Percentiles rank a stretch among this genome's conserved stretches.
phyloP scores from a whole-genome alignment of 2,888 invertebrate genomes.

The Acronicta aceris region DNA sequence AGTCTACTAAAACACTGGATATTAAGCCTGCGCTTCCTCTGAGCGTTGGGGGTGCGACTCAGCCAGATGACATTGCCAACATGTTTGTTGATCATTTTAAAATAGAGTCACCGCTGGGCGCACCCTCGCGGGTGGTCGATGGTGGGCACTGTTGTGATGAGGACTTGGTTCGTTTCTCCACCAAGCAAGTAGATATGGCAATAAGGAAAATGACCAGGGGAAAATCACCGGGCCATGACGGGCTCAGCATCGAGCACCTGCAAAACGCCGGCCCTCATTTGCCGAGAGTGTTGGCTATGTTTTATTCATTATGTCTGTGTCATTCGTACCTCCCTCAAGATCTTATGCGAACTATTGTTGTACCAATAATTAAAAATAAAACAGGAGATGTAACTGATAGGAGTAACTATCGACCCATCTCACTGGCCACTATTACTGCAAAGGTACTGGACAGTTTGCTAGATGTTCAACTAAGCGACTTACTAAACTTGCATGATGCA shows the following conservation, averaged over 20 bases:
- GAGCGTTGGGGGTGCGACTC: neutral
- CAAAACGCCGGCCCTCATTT: neutral
- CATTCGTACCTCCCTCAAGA: conserved; percentile 11
- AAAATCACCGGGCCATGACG: conserved; percentile 13
- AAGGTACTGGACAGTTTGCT: neutral
- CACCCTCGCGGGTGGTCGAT: neutral
- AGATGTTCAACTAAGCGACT: neutral
- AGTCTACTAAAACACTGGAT: neutral
- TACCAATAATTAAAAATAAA: conserved; percentile 14
- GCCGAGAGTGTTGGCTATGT: conserved; percentile 10
- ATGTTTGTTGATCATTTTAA: conserved; percentile 6
- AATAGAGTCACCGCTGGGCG: conserved; percentile 6
- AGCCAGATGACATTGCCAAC: conserved; percentile 3
- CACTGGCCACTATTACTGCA: conserved; percentile 1
- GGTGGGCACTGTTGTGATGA: neutral
- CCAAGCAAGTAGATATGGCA: neutral
- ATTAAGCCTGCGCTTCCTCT: conserved; percentile 5
- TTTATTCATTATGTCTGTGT: conserved; percentile 13
- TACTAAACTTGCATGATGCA: neutral
- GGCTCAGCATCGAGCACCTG: conserved; percentile 7
- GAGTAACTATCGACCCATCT: conserved; percentile 4
- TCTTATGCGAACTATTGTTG: conserved; percentile 7
- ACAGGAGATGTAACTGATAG: conserved; percentile 3
- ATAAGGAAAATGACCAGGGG: conserved; percentile 2
- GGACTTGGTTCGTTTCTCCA: neutral